Percentiles rank a stretch among this genome's conserved stretches.
Conservation (phyloP, 2,797 vertebrate species). For the Merluccius polli region DNA sequence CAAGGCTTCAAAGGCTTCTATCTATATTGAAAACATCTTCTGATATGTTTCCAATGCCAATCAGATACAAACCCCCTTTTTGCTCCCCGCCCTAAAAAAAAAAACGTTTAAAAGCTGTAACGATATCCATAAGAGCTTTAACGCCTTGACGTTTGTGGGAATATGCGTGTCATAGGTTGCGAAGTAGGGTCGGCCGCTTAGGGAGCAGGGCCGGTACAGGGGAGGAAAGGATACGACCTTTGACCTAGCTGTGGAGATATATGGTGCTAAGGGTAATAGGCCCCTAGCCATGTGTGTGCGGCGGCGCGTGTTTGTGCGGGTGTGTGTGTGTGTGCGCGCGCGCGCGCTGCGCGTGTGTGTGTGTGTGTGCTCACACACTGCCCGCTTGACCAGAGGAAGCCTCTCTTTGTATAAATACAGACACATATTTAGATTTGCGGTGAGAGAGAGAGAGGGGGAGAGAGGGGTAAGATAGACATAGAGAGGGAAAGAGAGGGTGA, state of each 20-base stretch:
- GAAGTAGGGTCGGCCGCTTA: neutral
- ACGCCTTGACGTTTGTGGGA: neutral
- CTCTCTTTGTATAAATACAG: conserved; percentile 58
- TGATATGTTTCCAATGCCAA: neutral
- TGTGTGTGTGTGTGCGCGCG: neutral
- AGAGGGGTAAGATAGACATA: conserved; percentile 42
- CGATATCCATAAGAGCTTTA: neutral
- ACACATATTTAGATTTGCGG: conserved; percentile 66
- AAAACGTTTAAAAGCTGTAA: neutral
- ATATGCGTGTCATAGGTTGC: neutral
- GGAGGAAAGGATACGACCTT: neutral
- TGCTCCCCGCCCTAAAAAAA: neutral
- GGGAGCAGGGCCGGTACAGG: neutral
- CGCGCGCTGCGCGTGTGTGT: neutral
- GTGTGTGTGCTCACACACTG: conserved; percentile 1
- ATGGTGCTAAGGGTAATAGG: neutral
- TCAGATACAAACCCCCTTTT: neutral
- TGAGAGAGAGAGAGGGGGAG: conserved; percentile 49
- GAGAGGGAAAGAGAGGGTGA: conserved; percentile 4
- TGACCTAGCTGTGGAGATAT: neutral
- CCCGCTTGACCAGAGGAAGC: conserved; percentile 52
- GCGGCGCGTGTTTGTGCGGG: neutral
- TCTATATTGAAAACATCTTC: neutral
- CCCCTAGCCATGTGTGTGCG: neutral
- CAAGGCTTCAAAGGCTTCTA: neutral